phyloP scores from a whole-genome alignment of 2,888 invertebrate genomes.

The Cryptocephalus primarius region DNA sequence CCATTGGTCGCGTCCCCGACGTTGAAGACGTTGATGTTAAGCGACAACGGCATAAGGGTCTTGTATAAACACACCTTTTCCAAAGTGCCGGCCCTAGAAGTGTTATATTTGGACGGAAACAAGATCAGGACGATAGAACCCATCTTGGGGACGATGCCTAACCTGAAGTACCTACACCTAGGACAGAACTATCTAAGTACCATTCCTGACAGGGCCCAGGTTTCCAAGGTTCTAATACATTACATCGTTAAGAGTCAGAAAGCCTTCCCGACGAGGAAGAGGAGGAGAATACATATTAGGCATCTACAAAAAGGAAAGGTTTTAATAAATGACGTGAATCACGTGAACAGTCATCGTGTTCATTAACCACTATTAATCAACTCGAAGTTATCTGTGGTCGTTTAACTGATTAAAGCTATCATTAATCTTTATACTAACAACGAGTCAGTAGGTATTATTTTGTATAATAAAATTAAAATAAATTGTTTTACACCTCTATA shows the following conservation, averaged over 20 bases:
- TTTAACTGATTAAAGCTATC: no score
- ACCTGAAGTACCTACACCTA: constrained; percentile 27
- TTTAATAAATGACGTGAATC: no score
- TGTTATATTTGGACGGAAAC: constrained; percentile 30
- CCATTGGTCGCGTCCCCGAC: constrained; percentile 21
- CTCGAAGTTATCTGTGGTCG: no score
- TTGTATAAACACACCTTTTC: constrained; percentile 23
- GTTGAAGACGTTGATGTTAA: constrained; percentile 25
- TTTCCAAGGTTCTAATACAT: constrained; percentile 11
- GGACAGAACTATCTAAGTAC: constrained; percentile 22
- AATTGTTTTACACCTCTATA: no score
- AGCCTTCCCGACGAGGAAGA: background rate
- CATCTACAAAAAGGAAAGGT: no score
- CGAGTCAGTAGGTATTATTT: no score
- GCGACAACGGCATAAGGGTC: constrained; percentile 24
- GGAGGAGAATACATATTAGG: no score
- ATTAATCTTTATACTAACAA: no score
- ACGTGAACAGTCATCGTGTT: no score
- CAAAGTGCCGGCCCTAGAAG: constrained; percentile 21
- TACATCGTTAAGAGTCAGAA: constrained; percentile 15
- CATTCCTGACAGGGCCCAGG: constrained; percentile 13
- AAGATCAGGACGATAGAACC: constrained; percentile 19
- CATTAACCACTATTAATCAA: no score
- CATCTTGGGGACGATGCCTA: constrained; percentile 20
- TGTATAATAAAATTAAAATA: no score